Evolutionary conservation across 2,888 invertebrate species (phyloP).

Genomic region (Nomada fabriciana): DNA sequence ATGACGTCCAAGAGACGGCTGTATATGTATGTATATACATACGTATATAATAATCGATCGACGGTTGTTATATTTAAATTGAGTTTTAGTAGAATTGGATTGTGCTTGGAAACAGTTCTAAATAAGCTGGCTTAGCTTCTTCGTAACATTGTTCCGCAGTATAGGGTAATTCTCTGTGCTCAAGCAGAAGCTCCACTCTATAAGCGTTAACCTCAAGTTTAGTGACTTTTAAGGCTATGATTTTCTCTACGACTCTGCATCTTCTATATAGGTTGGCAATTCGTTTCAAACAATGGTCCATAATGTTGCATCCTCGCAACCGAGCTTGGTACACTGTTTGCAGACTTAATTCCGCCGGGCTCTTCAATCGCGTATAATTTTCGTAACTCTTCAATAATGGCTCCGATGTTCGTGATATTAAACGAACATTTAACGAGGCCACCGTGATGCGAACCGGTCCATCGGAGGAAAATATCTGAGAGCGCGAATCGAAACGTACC

Average conservation of each 20-base stretch:
- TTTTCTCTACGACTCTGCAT: background rate
- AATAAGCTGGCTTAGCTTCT: slow-evolving; percentile 11
- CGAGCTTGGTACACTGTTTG: too few species aligned
- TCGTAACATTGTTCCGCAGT: background rate
- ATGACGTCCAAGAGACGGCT: background rate
- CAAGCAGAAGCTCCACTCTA: slow-evolving; percentile 1
- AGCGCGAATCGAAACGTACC: background rate
- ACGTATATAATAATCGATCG: slow-evolving; percentile 8
- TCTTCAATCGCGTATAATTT: too few species aligned
- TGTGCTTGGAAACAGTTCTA: background rate
- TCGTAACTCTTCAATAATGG: background rate
- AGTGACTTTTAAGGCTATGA: slow-evolving; percentile 2
- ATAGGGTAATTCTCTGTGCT: background rate
- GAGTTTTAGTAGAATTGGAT: slow-evolving; percentile 9
- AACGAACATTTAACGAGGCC: slow-evolving; percentile 6
- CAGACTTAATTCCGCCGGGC: too few species aligned
- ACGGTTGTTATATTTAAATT: slow-evolving; percentile 12
- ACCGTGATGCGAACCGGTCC: background rate
- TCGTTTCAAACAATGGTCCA: too few species aligned
- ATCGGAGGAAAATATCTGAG: slow-evolving; percentile 3
- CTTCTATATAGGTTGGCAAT: too few species aligned
- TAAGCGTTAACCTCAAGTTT: background rate
- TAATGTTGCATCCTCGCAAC: slow-evolving; percentile 1
- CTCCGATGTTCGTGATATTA: slow-evolving; percentile 14
- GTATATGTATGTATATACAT: too few species aligned